Percentiles rank a stretch among this genome's conserved stretches.
Evolutionary conservation across 2,113 vertebrate genomes (phyloP).

Genomic region (Antechinus stuartii): DNA sequence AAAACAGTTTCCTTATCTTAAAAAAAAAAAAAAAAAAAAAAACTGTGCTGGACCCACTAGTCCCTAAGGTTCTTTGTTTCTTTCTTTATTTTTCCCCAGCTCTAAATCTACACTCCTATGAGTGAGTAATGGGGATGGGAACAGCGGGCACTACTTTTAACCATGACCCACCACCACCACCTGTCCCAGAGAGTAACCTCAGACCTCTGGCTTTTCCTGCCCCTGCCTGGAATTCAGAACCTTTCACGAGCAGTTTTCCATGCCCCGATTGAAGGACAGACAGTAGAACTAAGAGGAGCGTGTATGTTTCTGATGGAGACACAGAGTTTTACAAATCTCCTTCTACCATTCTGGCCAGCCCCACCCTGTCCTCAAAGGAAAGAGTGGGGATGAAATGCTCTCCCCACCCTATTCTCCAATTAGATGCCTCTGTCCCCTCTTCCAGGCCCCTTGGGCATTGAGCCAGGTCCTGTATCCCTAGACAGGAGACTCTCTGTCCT

Average conservation of each 20-base stretch:
- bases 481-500: conserved; percentile 1
- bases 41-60: background rate
- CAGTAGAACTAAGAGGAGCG: background rate
- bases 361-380: background rate
- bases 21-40: background rate
- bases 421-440: background rate
- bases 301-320: background rate
- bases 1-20: background rate
- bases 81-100: background rate
- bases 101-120: background rate
- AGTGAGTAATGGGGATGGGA: background rate
- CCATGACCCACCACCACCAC: background rate
- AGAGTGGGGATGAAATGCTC: background rate
- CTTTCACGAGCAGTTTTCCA: background rate
- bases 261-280: background rate
- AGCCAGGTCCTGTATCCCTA: background rate
- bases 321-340: background rate
- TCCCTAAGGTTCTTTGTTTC: background rate
- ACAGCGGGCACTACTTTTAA: background rate
- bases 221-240: background rate
- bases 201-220: background rate
- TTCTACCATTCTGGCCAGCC: background rate
- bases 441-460: background rate
- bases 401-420: background rate
- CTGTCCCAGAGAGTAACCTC: background rate